Percentiles rank a stretch among this genome's conserved stretches.
Evolutionary conservation across 1,140 invertebrate genomes (phyloP).

Genomic region (Listronotus oregonensis): DNA sequence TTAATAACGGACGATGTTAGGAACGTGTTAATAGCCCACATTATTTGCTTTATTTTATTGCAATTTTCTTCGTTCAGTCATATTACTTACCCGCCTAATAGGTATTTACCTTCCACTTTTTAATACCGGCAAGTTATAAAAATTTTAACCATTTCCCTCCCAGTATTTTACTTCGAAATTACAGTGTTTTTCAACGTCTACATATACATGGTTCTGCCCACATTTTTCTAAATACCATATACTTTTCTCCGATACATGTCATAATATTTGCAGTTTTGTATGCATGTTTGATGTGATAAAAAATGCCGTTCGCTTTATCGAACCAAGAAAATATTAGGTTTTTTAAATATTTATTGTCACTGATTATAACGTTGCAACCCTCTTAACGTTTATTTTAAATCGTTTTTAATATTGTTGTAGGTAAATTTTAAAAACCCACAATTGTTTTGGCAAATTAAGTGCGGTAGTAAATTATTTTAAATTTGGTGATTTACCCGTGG

Average conservation of each 20-base stretch:
- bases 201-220: not conserved
- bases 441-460: no score
- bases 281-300: slow-evolving; percentile 14
- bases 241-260: slow-evolving; percentile 17
- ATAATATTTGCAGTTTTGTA: slow-evolving; percentile 16
- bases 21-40: slow-evolving; percentile 9
- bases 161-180: slow-evolving; percentile 1
- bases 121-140: slow-evolving; percentile 3
- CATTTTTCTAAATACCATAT: slow-evolving; percentile 11
- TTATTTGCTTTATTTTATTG: slow-evolving; percentile 15
- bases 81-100: slow-evolving; percentile 6
- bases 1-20: not conserved
- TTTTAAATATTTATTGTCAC: not conserved
- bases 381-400: no score
- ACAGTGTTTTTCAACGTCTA: slow-evolving; percentile 8
- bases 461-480: no score
- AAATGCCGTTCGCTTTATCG: not conserved
- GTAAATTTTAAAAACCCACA: no score
- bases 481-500: no score
- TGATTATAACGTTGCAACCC: not conserved
- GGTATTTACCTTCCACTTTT: slow-evolving; percentile 6
- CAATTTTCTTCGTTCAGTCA: slow-evolving; percentile 5
- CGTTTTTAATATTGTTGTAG: no score
- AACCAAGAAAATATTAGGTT: not conserved
- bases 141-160: not conserved